Conservation (phyloP, 2,888 invertebrate species). For the Odontocolon sp. region DNA sequence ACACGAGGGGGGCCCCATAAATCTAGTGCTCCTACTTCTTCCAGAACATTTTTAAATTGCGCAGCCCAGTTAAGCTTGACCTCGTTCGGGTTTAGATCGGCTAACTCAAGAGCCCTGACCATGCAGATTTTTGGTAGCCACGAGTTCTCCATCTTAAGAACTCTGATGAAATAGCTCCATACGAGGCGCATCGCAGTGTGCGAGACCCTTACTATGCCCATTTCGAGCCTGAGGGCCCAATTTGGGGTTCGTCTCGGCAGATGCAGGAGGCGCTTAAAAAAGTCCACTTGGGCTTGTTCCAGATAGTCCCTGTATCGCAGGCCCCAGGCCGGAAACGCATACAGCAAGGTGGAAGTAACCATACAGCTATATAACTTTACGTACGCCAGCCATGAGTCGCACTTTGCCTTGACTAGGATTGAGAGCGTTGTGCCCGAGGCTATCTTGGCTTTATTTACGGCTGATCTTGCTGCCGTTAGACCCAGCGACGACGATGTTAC, state of each 20-base stretch:
- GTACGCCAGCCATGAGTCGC: slow-evolving; percentile 13
- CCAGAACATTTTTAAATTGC: slow-evolving; percentile 25
- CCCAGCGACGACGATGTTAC: slow-evolving; percentile 26
- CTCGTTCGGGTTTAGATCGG: background rate
- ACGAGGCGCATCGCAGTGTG: background rate
- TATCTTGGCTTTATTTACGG: slow-evolving; percentile 17
- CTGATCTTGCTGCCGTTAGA: slow-evolving; percentile 1
- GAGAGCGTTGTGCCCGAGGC: slow-evolving; percentile 7
- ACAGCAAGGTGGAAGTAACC: slow-evolving; percentile 29
- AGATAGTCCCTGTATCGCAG: slow-evolving; percentile 38
- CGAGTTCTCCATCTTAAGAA: slow-evolving; percentile 17
- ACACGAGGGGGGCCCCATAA: too few species aligned
- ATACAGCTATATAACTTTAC: slow-evolving; percentile 22
- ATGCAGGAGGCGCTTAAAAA: slow-evolving; percentile 23
- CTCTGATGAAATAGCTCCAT: slow-evolving; percentile 24
- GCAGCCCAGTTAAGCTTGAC: slow-evolving; percentile 26
- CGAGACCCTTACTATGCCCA: slow-evolving; percentile 6
- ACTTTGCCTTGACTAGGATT: slow-evolving; percentile 12
- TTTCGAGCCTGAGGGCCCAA: slow-evolving; percentile 22
- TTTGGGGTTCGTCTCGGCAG: slow-evolving; percentile 17
- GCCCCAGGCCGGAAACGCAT: slow-evolving; percentile 44
- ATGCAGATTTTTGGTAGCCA: slow-evolving; percentile 11
- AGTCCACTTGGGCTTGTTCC: slow-evolving; percentile 38
- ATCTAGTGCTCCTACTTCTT: background rate
- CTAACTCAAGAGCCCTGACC: background rate